phyloP scores from a whole-genome alignment of 2,888 invertebrate genomes.

The Cenopis cana region DNA sequence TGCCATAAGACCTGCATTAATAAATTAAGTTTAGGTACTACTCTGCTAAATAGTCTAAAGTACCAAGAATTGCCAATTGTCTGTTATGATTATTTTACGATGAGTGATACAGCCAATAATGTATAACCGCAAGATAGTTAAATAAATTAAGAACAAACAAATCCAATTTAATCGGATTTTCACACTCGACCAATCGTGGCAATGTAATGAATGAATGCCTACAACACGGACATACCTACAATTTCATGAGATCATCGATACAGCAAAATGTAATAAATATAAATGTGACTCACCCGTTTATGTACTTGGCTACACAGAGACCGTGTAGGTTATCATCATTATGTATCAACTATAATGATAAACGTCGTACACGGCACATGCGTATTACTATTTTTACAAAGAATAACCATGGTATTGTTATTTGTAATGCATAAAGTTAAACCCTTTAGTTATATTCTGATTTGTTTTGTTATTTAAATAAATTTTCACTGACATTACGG shows the following conservation, averaged over 20 bases:
- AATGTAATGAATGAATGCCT: conserved; percentile 44
- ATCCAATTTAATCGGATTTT: conserved; percentile 7
- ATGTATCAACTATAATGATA: conserved; percentile 58
- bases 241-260: conserved; percentile 83
- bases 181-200: conserved; percentile 20
- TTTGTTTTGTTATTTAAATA: conserved; percentile 16
- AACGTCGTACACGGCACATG: conserved; percentile 73
- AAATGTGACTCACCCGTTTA: conserved; percentile 84
- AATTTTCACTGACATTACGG: conserved; percentile 37
- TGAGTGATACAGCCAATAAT: neutral
- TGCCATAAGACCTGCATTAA: neutral
- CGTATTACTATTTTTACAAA: conserved; percentile 59
- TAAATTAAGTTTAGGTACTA: neutral
- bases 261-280: conserved; percentile 82
- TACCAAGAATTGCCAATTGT: neutral
- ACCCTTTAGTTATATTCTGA: neutral
- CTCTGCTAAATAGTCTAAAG: neutral
- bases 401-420: conserved; percentile 34
- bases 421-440: neutral
- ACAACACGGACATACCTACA: conserved; percentile 56
- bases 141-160: conserved; percentile 6
- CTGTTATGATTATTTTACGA: neutral
- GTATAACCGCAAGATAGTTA: neutral
- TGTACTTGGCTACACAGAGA: conserved; percentile 77
- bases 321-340: conserved; percentile 81